Percentiles rank a stretch among this genome's conserved stretches.
phyloP scores from a whole-genome alignment of 2,888 invertebrate genomes.

The Zaprionus obscuricornis region DNA sequence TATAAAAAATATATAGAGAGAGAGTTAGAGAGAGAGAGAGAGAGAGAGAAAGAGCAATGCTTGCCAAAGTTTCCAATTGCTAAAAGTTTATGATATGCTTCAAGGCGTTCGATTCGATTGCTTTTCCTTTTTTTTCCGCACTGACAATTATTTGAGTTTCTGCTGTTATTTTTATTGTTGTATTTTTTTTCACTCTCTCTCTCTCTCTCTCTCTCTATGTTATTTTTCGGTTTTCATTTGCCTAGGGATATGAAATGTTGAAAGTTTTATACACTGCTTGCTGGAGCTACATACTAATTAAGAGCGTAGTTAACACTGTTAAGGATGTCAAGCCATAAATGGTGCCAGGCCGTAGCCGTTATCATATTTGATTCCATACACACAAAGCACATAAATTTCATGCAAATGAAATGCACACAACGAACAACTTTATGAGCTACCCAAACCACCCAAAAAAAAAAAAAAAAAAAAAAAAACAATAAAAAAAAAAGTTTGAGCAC shows the following conservation, averaged over 20 bases:
- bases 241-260: slow-evolving; percentile 11
- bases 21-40: too few relatives aligned
- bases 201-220: background rate
- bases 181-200: slow-evolving; percentile 2
- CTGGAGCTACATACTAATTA: slow-evolving; percentile 24
- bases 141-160: slow-evolving; percentile 36
- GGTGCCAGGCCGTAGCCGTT: slow-evolving; percentile 18
- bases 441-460: slow-evolving; percentile 10
- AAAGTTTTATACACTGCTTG: slow-evolving; percentile 5
- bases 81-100: slow-evolving; percentile 54
- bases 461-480: too few relatives aligned
- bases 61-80: slow-evolving; percentile 48
- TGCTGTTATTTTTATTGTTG: too few relatives aligned
- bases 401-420: slow-evolving; percentile 55
- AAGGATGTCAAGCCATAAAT: slow-evolving; percentile 17
- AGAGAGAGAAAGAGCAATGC: too few relatives aligned
- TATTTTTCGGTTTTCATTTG: too few relatives aligned
- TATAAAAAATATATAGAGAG: slow-evolving; percentile 2
- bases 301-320: slow-evolving; percentile 16
- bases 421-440: slow-evolving; percentile 37
- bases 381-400: slow-evolving; percentile 35
- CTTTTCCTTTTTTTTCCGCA: slow-evolving; percentile 20
- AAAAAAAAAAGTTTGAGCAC: slow-evolving; percentile 34
- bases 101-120: slow-evolving; percentile 47
- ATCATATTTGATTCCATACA: slow-evolving; percentile 16